Evolutionary conservation across 2,113 vertebrate genomes (phyloP).

Genomic region (Cacatua alba): DNA sequence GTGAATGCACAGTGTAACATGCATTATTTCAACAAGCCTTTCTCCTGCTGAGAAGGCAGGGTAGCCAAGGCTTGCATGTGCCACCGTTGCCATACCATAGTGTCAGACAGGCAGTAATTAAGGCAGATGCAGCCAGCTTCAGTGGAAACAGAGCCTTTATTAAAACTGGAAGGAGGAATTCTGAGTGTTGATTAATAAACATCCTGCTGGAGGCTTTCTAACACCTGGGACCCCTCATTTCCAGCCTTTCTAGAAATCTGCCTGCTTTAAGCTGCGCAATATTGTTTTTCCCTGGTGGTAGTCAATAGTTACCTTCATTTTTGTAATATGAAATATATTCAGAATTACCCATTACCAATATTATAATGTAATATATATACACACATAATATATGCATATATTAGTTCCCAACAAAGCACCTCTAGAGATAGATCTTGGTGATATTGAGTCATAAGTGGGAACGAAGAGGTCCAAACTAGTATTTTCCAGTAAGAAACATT

Average conservation of each 20-base stretch:
- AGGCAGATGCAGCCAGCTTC: not conserved
- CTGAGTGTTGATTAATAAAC: not conserved
- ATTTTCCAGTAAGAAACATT: not conserved
- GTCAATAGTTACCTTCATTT: not conserved
- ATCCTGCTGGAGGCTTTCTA: not conserved
- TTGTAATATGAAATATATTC: not conserved
- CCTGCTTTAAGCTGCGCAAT: not conserved
- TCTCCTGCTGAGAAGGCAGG: not conserved
- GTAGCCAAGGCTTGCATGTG: not conserved
- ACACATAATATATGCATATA: not conserved
- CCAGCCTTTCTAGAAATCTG: not conserved
- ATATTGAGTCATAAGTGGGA: not conserved
- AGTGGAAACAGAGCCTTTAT: not conserved
- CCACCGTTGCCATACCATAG: rapidly evolving
- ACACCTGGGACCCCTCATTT: not conserved
- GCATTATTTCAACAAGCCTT: not conserved
- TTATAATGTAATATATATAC: not conserved
- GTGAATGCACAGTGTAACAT: not conserved
- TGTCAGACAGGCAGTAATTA: not conserved
- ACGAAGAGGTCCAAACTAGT: not conserved
- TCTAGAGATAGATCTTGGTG: not conserved
- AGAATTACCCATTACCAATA: not conserved
- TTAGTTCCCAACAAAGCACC: not conserved
- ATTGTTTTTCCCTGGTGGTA: not conserved
- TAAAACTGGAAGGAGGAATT: not conserved